Conservation (phyloP, 2,797 vertebrate species). For the Oreochromis mossambicus region DNA sequence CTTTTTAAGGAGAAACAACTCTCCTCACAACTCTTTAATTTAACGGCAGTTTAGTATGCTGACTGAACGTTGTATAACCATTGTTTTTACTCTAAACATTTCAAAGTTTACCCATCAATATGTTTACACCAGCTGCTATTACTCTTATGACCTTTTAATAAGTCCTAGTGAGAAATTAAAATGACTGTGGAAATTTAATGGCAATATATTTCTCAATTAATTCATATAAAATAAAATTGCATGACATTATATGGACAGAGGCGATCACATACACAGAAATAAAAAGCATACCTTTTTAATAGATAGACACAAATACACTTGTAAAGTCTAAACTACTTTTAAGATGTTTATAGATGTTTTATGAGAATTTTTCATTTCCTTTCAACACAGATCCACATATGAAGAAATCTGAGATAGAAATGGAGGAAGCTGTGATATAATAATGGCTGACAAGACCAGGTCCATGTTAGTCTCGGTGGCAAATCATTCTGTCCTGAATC, state of each 20-base stretch:
- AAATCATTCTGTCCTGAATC: slow-evolving; percentile 54
- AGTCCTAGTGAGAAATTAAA: not conserved
- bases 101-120: not conserved
- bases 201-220: not conserved
- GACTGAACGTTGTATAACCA: not conserved
- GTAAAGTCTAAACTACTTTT: not conserved
- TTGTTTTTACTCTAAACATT: not conserved
- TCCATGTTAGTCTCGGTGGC: slow-evolving; percentile 54
- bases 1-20: not conserved
- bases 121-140: not conserved
- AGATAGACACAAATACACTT: not conserved
- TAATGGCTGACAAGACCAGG: slow-evolving; percentile 69
- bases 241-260: not conserved
- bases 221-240: not conserved
- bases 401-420: slow-evolving; percentile 21
- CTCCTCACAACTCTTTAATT: not conserved
- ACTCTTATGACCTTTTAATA: not conserved
- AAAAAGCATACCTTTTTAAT: not conserved
- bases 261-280: not conserved
- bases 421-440: slow-evolving; percentile 42
- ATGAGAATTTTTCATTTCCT: not conserved
- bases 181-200: not conserved
- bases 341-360: not conserved
- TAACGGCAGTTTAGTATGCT: not conserved
- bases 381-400: slow-evolving; percentile 11